Conservation (phyloP, 1,140 invertebrate species). For the Drosophila paulistorum region DNA sequence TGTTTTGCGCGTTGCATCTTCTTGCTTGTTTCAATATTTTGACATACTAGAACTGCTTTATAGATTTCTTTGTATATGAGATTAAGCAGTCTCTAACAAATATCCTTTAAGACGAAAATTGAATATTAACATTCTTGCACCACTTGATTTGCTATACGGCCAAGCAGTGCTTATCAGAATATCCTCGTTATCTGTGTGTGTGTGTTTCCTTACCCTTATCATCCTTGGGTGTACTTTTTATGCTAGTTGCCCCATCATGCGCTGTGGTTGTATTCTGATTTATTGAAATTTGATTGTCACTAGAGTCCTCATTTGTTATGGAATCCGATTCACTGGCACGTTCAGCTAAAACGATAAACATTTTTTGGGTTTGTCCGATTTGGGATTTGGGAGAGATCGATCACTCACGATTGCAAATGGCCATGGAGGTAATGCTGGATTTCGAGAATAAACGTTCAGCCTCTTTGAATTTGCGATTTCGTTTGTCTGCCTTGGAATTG, state of each 20-base stretch:
- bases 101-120: too few relatives aligned
- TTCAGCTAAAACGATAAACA: conserved; percentile 86
- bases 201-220: conserved; percentile 63
- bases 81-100: too few relatives aligned
- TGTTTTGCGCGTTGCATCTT: too few relatives aligned
- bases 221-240: conserved; percentile 86
- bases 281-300: conserved; percentile 87
- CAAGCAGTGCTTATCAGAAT: too few relatives aligned
- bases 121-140: not conserved
- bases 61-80: too few relatives aligned
- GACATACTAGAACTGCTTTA: not conserved
- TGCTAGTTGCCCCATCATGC: conserved; percentile 86
- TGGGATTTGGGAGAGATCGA: not conserved
- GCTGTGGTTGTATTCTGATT: conserved; percentile 88
- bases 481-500: conserved; percentile 96
- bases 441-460: conserved; percentile 98
- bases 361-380: too few relatives aligned
- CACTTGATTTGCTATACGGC: too few relatives aligned
- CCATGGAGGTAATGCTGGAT: conserved; percentile 98
- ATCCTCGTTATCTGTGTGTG: not conserved
- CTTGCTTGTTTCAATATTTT: not conserved
- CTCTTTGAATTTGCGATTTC: conserved; percentile 99
- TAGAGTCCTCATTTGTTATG: conserved; percentile 90
- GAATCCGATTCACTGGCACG: conserved; percentile 95
- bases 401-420: conserved; percentile 89